A percentile compares a stretch with the other conserved stretches of the same genome.
Evolutionary conservation across 2,888 invertebrate genomes (phyloP).

Genomic region (Ichneumoninae sp.): DNA sequence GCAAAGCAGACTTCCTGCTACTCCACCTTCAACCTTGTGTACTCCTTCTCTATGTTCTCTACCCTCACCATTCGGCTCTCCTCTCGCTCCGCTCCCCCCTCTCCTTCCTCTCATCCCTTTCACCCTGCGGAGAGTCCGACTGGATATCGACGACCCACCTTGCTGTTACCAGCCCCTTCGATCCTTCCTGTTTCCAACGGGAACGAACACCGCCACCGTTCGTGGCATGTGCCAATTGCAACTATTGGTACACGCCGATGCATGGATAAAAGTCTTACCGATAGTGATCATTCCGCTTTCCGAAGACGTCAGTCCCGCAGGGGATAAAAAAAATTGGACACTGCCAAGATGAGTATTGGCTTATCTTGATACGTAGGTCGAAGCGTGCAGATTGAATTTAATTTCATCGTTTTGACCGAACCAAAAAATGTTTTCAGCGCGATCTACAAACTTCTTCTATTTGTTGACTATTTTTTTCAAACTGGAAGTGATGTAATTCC

Average conservation of each 20-base stretch:
- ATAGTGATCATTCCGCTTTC: background rate
- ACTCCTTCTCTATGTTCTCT: conserved; percentile 59
- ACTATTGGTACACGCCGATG: background rate
- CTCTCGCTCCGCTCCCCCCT: conserved; percentile 56
- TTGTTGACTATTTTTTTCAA: no score
- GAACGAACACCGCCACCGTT: conserved; percentile 27
- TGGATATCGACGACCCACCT: conserved; percentile 74
- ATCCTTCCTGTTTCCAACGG: conserved; percentile 23
- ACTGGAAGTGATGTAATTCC: no score
- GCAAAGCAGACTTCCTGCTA: conserved; percentile 56
- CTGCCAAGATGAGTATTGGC: no score
- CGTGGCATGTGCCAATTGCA: background rate
- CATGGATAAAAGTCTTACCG: background rate
- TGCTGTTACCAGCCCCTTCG: conserved; percentile 56
- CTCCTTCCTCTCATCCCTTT: background rate
- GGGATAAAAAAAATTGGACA: background rate
- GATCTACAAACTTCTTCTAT: no score
- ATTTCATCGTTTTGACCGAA: no score
- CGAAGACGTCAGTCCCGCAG: background rate
- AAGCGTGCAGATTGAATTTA: no score
- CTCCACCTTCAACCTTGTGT: conserved; percentile 22
- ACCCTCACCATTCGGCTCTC: conserved; percentile 44
- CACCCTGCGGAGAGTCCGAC: conserved; percentile 16
- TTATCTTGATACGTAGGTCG: no score
- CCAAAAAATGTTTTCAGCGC: no score